These are phyloP conservation scores for Dichetophora obliterata DNA, from an alignment of 2,888 invertebrate genomes.

Conservation along the genomic window DNA sequence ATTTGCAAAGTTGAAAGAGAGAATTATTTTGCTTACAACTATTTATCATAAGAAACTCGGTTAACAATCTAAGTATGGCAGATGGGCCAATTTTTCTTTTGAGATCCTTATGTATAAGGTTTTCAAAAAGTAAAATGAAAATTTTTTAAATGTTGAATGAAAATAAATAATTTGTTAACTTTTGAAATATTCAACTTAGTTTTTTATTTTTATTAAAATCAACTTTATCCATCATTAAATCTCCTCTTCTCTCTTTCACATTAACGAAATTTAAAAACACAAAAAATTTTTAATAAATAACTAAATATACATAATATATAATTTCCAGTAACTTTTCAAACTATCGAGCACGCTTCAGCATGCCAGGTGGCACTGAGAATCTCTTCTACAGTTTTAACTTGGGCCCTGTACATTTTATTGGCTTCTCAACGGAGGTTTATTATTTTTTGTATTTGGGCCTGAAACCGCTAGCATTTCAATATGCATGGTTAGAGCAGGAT, in stretches of 20 bases:
- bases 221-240: no score
- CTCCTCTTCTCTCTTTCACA: no score
- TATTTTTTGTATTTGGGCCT: slow-evolving; percentile 91
- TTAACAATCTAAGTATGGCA: no score
- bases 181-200: no score
- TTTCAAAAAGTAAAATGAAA: no score
- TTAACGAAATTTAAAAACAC: neutral
- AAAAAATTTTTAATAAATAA: neutral
- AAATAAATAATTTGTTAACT: no score
- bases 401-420: slow-evolving; percentile 91
- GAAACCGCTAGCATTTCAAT: slow-evolving; percentile 83
- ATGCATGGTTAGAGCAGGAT: slow-evolving; percentile 89
- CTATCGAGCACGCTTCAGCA: slow-evolving; percentile 90
- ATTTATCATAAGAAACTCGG: no score
- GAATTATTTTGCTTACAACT: neutral
- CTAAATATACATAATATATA: neutral
- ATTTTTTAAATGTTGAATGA: no score
- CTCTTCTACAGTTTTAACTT: slow-evolving; percentile 89
- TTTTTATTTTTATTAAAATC: no score
- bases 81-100: no score
- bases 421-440: slow-evolving; percentile 94
- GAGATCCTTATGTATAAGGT: no score
- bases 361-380: slow-evolving; percentile 83
- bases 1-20: neutral
- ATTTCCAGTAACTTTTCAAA: slow-evolving; percentile 91